Percentiles rank a stretch among this genome's conserved stretches.
Evolutionary conservation across 2,888 invertebrate genomes (phyloP).

Genomic region (Conops quadrifasciatus): DNA sequence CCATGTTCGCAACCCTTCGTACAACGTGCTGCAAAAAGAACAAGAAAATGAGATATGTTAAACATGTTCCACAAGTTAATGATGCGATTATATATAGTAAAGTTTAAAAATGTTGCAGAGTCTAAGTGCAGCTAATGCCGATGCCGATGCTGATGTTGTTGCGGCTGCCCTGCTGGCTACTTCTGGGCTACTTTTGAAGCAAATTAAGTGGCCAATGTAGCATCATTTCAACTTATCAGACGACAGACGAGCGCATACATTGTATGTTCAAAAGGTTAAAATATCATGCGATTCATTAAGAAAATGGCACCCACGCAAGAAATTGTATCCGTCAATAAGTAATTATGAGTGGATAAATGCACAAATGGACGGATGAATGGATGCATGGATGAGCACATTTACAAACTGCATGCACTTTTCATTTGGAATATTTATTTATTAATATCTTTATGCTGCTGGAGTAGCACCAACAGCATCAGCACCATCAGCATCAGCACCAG

Average conservation of each 20-base stretch:
- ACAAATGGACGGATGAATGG: too few relatives aligned
- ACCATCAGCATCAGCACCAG: too few relatives aligned
- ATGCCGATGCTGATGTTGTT: not conserved
- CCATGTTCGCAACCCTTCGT: conserved; percentile 94
- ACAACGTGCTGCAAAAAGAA: conserved; percentile 85
- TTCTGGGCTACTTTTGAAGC: too few relatives aligned
- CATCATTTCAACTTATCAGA: too few relatives aligned
- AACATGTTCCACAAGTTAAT: conserved; percentile 4
- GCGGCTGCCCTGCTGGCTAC: not conserved
- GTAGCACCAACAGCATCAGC: too few relatives aligned
- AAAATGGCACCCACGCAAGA: not conserved
- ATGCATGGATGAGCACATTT: too few relatives aligned
- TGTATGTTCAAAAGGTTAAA: not conserved
- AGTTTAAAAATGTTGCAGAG: conserved; percentile 13
- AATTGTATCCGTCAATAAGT: not conserved
- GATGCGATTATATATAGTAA: conserved; percentile 15
- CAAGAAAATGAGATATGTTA: conserved; percentile 55
- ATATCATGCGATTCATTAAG: not conserved
- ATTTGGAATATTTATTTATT: too few relatives aligned
- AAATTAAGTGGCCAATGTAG: too few relatives aligned
- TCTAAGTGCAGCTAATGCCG: not conserved
- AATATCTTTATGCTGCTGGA: too few relatives aligned
- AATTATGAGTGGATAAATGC: not conserved
- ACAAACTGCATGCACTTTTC: too few relatives aligned
- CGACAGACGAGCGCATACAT: not conserved